Conservation (phyloP, 2,113 vertebrate species). For the Gallinago undulata region DNA sequence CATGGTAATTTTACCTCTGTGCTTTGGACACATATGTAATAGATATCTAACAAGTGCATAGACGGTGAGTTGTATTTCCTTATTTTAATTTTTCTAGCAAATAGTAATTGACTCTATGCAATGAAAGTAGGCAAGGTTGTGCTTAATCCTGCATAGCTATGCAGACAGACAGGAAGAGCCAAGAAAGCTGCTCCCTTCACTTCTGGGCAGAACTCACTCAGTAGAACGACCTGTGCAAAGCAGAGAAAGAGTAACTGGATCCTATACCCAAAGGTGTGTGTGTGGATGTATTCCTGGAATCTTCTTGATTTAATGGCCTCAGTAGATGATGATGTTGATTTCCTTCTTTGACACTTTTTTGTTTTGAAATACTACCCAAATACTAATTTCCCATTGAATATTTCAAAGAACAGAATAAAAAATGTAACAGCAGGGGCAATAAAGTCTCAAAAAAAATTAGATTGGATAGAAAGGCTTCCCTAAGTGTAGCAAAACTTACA, state of each 20-base stretch:
- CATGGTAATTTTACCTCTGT: neutral
- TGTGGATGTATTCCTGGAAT: neutral
- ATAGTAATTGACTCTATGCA: neutral
- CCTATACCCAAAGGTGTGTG: neutral
- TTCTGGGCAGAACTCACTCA: neutral
- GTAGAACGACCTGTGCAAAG: neutral
- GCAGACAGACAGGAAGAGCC: neutral
- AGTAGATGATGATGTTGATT: neutral
- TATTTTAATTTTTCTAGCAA: neutral
- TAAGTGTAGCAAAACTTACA: neutral
- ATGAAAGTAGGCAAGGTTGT: neutral
- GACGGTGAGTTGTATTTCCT: neutral
- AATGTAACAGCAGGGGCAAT: neutral
- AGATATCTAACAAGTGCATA: neutral
- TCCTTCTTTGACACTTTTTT: neutral
- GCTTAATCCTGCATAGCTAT: neutral
- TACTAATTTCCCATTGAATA: neutral
- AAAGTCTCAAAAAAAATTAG: neutral
- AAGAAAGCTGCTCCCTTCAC: neutral
- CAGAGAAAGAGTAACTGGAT: neutral
- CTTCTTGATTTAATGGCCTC: neutral
- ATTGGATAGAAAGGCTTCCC: neutral
- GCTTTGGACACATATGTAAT: neutral
- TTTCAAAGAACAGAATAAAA: neutral
- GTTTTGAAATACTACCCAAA: neutral